Conservation (phyloP, 2,888 invertebrate genomes). For the Pasiphila rectangulata region DNA sequence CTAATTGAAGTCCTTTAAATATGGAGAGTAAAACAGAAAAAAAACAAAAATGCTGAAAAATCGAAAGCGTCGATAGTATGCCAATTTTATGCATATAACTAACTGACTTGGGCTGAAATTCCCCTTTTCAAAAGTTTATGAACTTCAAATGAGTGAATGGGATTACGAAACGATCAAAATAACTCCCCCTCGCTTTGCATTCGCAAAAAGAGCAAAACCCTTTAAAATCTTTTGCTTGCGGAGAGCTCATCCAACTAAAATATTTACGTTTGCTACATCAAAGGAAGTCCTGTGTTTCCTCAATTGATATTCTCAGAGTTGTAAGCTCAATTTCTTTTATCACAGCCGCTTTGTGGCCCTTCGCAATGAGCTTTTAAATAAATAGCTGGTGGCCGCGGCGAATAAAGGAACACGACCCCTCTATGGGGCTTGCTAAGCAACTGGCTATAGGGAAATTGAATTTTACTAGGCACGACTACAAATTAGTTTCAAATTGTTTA, state of each 20-base stretch:
- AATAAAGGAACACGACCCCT: conserved; percentile 43
- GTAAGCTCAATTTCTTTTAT: conserved; percentile 43
- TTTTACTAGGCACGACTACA: not conserved
- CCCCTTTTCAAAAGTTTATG: not conserved
- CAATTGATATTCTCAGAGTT: conserved; percentile 42
- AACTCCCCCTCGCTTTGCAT: not conserved
- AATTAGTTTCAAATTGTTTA: not conserved
- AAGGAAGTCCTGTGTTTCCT: conserved; percentile 35
- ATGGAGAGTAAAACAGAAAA: too few species aligned
- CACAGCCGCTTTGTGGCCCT: conserved; percentile 40
- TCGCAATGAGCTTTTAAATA: conserved; percentile 51
- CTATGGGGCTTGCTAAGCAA: conserved; percentile 35
- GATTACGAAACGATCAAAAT: conserved; percentile 1
- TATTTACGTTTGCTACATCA: conserved; percentile 39
- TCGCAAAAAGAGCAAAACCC: conserved; percentile 7
- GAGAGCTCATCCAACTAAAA: conserved; percentile 31
- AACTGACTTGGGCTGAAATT: too few species aligned
- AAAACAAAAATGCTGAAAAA: not conserved
- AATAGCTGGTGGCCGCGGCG: conserved; percentile 43
- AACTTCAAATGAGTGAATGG: not conserved
- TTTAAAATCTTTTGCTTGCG: conserved; percentile 5
- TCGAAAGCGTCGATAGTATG: too few species aligned
- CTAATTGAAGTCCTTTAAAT: too few species aligned
- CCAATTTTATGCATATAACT: too few species aligned
- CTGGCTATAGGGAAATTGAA: conserved; percentile 8